phyloP scores from a whole-genome alignment of 2,113 vertebrate species.

The Picathartes gymnocephalus region DNA sequence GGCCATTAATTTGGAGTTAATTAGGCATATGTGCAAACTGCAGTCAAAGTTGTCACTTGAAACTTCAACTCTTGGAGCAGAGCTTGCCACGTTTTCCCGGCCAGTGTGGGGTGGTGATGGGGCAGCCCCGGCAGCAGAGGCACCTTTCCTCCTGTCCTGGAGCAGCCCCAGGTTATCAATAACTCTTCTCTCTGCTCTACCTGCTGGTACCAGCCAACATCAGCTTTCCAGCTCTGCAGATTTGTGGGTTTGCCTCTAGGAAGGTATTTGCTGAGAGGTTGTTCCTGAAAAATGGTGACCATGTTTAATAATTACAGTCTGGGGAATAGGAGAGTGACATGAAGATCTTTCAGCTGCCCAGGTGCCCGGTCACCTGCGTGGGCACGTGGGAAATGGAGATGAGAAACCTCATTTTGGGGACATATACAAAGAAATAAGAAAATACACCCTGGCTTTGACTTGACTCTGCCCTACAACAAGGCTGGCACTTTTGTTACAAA shows the following conservation, averaged over 20 bases:
- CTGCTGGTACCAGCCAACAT: background rate
- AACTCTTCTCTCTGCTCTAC: background rate
- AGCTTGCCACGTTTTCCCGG: rapidly evolving
- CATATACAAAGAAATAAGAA: background rate
- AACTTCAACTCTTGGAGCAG: background rate
- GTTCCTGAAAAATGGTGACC: background rate
- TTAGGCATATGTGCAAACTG: background rate
- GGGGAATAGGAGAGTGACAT: background rate
- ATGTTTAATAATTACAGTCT: background rate
- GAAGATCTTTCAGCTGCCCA: background rate
- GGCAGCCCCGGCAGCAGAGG: rapidly evolving
- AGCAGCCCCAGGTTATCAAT: background rate
- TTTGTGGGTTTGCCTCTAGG: background rate
- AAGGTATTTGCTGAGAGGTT: background rate
- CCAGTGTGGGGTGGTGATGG: rapidly evolving
- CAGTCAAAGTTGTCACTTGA: background rate
- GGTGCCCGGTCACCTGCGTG: rapidly evolving
- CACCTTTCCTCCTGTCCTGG: background rate
- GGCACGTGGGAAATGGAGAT: background rate
- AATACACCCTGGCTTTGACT: background rate
- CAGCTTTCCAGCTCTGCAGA: background rate
- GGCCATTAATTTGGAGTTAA: background rate
- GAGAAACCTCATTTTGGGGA: background rate
- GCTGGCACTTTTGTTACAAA: background rate
- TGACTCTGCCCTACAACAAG: background rate